Conservation (phyloP, 1,140 invertebrate species). For the Cheumatopsyche charites region DNA sequence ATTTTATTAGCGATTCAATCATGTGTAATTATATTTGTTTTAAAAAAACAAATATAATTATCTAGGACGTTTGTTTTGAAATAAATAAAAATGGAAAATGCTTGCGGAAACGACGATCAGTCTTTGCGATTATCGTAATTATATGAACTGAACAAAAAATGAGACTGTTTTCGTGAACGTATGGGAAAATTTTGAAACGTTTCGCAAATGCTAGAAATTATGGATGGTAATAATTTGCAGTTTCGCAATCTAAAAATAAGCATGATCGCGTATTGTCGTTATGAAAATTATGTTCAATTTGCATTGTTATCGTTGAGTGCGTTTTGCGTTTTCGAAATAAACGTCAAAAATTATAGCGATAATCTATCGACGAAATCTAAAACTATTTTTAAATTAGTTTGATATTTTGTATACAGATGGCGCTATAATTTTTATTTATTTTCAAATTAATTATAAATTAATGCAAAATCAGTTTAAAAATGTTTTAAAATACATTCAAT, state of each 20-base stretch:
- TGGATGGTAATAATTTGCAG: background rate
- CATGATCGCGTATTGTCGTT: constrained; percentile 12
- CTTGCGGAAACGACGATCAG: background rate
- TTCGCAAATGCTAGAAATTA: no score
- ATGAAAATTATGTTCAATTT: constrained; percentile 7
- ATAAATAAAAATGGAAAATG: background rate
- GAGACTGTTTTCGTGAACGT: no score
- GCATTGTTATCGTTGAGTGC: constrained; percentile 9
- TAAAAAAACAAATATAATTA: constrained; percentile 4
- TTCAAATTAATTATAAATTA: background rate
- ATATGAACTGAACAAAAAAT: no score
- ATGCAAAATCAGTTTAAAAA: background rate
- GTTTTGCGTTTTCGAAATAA: background rate
- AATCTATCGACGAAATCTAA: background rate
- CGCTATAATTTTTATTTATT: background rate
- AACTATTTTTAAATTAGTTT: background rate
- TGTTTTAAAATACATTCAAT: background rate
- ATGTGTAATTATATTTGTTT: no score
- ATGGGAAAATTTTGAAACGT: no score
- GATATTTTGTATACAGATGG: background rate
- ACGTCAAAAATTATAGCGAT: background rate
- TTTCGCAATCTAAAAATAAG: constrained; percentile 12
- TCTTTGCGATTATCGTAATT: no score
- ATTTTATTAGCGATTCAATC: no score
- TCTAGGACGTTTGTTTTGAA: constrained; percentile 12